Evolutionary conservation across 1,140 invertebrate genomes (phyloP).

Genomic region (Drosophila asahinai): DNA sequence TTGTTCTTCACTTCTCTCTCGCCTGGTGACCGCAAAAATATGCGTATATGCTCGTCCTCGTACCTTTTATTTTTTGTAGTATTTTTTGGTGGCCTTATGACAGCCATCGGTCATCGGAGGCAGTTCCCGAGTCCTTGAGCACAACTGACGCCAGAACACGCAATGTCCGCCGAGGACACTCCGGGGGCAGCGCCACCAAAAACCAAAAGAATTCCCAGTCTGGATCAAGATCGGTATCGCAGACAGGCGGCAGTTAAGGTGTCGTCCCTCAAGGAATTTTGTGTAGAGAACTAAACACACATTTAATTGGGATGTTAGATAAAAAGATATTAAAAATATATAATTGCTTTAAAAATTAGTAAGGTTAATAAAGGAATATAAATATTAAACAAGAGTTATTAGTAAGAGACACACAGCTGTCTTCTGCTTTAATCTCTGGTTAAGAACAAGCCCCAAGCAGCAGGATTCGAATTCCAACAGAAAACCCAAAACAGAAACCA

Average conservation of each 20-base stretch:
- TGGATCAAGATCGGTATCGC: slow-evolving; percentile 41
- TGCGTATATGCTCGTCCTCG: slow-evolving; percentile 65
- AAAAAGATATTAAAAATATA: neutral
- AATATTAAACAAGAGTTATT: neutral
- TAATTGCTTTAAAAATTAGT: neutral
- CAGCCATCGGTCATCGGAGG: slow-evolving; percentile 56
- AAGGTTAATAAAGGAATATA: neutral
- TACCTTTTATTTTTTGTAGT: slow-evolving; percentile 32
- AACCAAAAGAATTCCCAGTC: slow-evolving; percentile 44
- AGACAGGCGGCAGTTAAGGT: slow-evolving; percentile 20
- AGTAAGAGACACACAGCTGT: neutral
- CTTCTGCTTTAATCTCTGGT: slow-evolving; percentile 6
- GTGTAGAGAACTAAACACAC: neutral
- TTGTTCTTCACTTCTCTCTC: slow-evolving; percentile 39
- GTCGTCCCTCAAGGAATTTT: slow-evolving; percentile 9
- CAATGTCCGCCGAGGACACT: slow-evolving; percentile 32
- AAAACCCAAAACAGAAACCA: neutral
- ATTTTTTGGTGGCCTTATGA: slow-evolving; percentile 56
- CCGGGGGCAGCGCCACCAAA: slow-evolving; percentile 34
- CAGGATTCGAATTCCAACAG: neutral
- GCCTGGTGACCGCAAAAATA: slow-evolving; percentile 72
- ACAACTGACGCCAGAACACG: slow-evolving; percentile 71
- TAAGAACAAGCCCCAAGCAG: slow-evolving; percentile 5
- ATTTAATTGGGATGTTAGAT: slow-evolving; percentile 17
- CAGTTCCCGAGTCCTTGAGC: slow-evolving; percentile 65